Evolutionary conservation across 2,797 vertebrate species (phyloP).

Genomic region (Enteromius argenteus): DNA sequence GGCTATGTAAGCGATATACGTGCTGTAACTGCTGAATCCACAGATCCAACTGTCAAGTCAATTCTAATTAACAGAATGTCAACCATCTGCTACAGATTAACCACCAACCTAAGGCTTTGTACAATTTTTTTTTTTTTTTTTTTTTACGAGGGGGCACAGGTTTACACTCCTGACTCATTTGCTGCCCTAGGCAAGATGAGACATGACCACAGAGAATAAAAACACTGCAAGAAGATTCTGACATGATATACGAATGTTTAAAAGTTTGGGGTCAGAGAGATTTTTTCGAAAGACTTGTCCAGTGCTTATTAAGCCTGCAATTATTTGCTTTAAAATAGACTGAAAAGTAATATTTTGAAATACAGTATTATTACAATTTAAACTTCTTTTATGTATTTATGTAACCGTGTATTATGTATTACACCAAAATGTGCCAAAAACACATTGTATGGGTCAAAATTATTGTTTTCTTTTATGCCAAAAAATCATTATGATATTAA

Average conservation of each 20-base stretch:
- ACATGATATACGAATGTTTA: background rate
- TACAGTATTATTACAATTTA: background rate
- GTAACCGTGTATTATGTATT: no score
- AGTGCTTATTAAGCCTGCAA: background rate
- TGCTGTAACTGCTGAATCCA: background rate
- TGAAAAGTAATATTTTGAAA: background rate
- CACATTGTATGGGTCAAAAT: no score
- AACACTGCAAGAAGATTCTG: background rate
- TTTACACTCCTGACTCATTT: background rate
- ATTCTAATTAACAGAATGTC: background rate
- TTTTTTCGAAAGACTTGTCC: background rate
- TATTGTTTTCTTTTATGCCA: no score
- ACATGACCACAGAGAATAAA: background rate
- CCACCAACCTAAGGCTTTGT: background rate
- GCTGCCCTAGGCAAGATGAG: background rate
- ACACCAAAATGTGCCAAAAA: no score
- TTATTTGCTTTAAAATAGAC: background rate
- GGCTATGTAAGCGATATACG: background rate
- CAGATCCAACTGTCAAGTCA: background rate
- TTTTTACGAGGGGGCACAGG: background rate
- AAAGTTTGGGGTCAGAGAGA: background rate
- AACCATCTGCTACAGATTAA: background rate
- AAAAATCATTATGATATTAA: no score
- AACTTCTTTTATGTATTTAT: background rate
- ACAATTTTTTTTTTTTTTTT: background rate